Base-by-base conservation (phyloP, 1,140 invertebrate genomes). In the Elymnias hypermnestra region DNA sequence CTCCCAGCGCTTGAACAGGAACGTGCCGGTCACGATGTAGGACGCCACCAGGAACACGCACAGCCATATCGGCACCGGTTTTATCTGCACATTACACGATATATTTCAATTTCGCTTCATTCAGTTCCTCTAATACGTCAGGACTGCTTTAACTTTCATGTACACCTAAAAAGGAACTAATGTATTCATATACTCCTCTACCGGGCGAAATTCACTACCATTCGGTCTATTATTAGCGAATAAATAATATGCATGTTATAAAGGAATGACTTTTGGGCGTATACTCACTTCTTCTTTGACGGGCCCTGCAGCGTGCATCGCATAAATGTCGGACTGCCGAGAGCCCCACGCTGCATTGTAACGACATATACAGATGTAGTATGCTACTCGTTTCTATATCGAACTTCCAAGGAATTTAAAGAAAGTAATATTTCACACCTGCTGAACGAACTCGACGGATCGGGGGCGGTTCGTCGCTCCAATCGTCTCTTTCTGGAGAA, bases 61-160 rank as follows among this genome's bases (percentile, higher is more conserved):
- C 15, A 97, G 83, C 94, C 95, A 96, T 60, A 98, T 97, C 0
- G 95, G 96, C 1, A 96, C 95, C 0, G 94, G 94, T 64, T 90
- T 91, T 52, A 88, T 90, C 65, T 87, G 52, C n/a, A n/a, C n/a
- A n/a, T n/a, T n/a, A n/a, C n/a, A n/a, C n/a, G n/a, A n/a, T n/a
- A n/a, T n/a, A n/a, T n/a, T n/a, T n/a, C n/a, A n/a, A 26, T 9
- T 26, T 9, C 8, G 6, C 8, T 26, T 26, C n/a, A 26, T 26
- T 26, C 10, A 26, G 8, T 26, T 26, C 8, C 25, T n/a, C n/a
- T n/a, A n/a, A n/a, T n/a, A n/a, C n/a, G n/a, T n/a, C n/a, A n/a
- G n/a, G n/a, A n/a, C n/a, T n/a, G n/a, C n/a, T n/a, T n/a, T n/a
- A n/a, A n/a, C n/a, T n/a, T n/a, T n/a, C n/a, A n/a, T n/a, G n/a